Conservation (phyloP, 2,113 vertebrate species). For the Cichladusa arquata region DNA sequence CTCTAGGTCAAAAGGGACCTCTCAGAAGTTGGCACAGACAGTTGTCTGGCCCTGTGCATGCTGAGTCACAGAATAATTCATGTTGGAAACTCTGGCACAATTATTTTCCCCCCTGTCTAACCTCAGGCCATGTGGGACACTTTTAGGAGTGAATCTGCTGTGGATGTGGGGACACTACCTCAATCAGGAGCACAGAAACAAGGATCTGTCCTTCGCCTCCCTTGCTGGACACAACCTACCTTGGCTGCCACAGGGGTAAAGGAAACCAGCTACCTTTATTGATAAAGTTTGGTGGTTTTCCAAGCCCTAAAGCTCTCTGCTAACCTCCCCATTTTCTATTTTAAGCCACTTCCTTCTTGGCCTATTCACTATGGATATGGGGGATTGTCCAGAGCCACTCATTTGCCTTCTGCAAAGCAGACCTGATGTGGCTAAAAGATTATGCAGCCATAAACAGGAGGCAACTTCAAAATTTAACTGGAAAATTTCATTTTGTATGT, state of each 20-base stretch:
- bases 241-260: neutral
- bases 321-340: neutral
- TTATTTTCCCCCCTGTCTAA: neutral
- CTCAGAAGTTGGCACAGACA: neutral
- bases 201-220: neutral
- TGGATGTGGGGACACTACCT: neutral
- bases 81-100: neutral
- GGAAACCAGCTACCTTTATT: neutral
- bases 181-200: neutral
- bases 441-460: neutral
- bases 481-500: neutral
- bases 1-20: neutral
- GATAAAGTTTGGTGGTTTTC: neutral
- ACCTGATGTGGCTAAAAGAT: neutral
- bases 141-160: neutral
- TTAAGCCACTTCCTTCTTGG: neutral
- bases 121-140: accelerated
- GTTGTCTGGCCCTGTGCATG: neutral
- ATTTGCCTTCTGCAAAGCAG: neutral
- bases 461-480: neutral
- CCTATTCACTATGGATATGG: neutral
- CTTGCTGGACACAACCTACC: neutral
- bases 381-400: neutral
- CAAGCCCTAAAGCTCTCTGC: neutral
- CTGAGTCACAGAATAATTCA: neutral